Evolutionary conservation across 2,888 invertebrate species (phyloP).

Genomic region (Cryptosula pallasiana): DNA sequence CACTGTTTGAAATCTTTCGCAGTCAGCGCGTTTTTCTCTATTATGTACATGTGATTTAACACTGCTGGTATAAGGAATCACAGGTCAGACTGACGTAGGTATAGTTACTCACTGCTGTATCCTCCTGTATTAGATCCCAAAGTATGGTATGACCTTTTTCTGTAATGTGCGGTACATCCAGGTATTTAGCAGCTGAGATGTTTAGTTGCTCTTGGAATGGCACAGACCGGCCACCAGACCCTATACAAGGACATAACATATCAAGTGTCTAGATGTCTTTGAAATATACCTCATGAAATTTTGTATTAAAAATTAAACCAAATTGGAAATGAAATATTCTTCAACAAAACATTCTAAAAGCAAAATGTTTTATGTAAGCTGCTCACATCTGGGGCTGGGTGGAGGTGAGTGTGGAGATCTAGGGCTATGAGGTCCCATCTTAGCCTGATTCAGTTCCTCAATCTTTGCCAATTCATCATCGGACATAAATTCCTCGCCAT

Average conservation of each 20-base stretch:
- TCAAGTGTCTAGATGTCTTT: no score
- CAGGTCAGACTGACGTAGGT: no score
- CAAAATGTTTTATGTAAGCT: no score
- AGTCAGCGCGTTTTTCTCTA: no score
- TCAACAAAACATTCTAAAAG: no score
- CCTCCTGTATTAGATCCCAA: constrained; percentile 87
- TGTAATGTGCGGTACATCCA: not conserved
- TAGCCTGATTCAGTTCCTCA: constrained; percentile 24
- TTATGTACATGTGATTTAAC: no score
- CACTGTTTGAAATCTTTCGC: no score
- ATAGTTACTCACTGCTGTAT: constrained; percentile 40
- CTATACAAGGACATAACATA: no score
- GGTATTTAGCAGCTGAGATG: constrained; percentile 1
- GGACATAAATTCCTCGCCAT: constrained; percentile 61
- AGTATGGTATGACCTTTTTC: constrained; percentile 82
- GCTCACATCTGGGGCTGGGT: constrained; percentile 15
- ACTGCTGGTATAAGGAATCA: no score
- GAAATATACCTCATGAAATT: no score
- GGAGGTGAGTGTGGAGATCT: not conserved
- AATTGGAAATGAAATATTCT: no score
- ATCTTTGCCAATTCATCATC: constrained; percentile 49
- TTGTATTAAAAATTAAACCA: no score
- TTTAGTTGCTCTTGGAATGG: not conserved
- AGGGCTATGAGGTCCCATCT: not conserved
- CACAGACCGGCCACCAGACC: not conserved